Evolutionary conservation across 2,113 vertebrate genomes (phyloP).

Genomic region (Patagioenas fasciata): DNA sequence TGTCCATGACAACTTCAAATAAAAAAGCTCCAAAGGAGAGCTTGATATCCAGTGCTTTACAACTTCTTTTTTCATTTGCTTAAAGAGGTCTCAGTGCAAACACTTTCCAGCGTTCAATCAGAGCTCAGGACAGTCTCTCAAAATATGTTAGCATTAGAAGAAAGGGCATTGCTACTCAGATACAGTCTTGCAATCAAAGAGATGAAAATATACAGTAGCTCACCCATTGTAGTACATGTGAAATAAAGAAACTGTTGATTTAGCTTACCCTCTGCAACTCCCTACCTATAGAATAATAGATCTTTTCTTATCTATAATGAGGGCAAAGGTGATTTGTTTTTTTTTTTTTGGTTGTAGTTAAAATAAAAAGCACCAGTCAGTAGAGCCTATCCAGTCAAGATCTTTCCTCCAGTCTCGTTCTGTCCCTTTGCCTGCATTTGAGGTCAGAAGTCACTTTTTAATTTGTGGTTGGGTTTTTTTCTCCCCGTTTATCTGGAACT

Average conservation of each 20-base stretch:
- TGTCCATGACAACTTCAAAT: conserved; percentile 2
- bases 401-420: neutral
- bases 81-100: conserved; percentile 12
- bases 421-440: neutral
- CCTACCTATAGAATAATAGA: neutral
- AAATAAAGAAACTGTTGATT: neutral
- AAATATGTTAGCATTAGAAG: neutral
- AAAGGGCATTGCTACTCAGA: neutral
- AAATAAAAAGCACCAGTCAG: neutral
- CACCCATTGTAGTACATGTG: neutral
- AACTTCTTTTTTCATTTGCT: neutral
- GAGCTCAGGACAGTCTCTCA: neutral
- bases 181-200: conserved; percentile 4
- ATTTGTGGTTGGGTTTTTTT: neutral
- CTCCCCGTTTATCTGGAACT: neutral
- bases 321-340: neutral
- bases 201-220: conserved; percentile 6
- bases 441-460: conserved; percentile 18
- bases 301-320: conserved; percentile 5
- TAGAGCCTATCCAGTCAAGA: neutral
- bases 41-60: conserved; percentile 20
- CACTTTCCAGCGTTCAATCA: neutral
- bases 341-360: neutral
- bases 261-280: neutral
- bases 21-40: neutral